Evolutionary conservation across 2,113 vertebrate genomes (phyloP).

Genomic region (Vicugna pacos): DNA sequence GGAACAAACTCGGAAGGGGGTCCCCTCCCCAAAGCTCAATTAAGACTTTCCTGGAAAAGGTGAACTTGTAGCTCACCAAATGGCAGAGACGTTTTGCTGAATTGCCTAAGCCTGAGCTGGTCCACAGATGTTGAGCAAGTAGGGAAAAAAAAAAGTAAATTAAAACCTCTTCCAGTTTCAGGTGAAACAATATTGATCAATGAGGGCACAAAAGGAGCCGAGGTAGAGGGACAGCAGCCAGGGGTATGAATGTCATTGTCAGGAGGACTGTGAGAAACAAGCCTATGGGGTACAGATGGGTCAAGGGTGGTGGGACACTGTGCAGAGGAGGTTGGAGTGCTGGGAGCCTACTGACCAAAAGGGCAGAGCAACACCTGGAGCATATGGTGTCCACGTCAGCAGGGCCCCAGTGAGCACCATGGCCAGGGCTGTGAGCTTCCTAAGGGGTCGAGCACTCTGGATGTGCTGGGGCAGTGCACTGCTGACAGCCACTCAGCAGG

Average conservation of each 20-base stretch:
- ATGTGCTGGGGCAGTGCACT: not conserved
- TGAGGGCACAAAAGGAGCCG: not conserved
- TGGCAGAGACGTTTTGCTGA: not conserved
- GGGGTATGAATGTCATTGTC: fast-evolving
- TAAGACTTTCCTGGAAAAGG: not conserved
- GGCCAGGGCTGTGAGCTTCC: not conserved
- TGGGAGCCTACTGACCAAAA: not conserved
- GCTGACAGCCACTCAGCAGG: not conserved
- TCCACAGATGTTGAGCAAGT: not conserved
- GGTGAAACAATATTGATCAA: not conserved
- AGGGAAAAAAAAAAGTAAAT: not conserved
- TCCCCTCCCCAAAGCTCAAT: not conserved
- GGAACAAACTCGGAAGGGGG: not conserved
- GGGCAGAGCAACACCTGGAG: not conserved
- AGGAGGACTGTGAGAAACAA: not conserved
- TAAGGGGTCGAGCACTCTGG: not conserved
- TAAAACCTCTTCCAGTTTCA: not conserved
- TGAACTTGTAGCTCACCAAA: not conserved
- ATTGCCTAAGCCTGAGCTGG: not conserved
- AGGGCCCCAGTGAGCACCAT: not conserved
- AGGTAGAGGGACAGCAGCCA: no score
- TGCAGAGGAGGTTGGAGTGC: not conserved
- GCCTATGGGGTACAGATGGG: fast-evolving
- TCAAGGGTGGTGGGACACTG: not conserved
- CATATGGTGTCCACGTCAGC: fast-evolving